Evolutionary conservation across 2,797 vertebrate species (phyloP).

Genomic region (Pangasius mekongensis): DNA sequence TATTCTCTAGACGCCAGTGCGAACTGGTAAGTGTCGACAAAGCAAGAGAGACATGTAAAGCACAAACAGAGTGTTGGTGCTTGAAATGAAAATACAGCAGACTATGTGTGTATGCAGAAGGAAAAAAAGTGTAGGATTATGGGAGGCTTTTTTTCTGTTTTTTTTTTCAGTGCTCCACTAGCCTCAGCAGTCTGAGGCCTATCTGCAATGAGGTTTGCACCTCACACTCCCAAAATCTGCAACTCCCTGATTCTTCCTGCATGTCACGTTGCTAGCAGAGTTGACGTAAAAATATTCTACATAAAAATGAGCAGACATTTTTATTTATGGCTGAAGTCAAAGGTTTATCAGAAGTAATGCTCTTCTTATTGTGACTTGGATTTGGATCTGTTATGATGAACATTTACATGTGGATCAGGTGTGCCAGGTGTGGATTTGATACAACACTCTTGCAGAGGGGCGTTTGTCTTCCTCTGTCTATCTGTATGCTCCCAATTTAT

Average conservation of each 20-base stretch:
- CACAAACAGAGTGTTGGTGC: not conserved
- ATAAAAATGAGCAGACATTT: not conserved
- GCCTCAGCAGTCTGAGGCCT: conserved; percentile 27
- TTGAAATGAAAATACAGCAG: conserved; percentile 16
- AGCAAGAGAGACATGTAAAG: not conserved
- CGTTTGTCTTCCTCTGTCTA: conserved; percentile 20
- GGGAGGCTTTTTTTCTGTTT: conserved; percentile 34
- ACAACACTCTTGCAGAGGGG: not conserved
- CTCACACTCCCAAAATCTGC: conserved; percentile 38
- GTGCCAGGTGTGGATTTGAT: conserved; percentile 32
- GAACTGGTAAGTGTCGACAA: not conserved
- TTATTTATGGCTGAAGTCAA: conserved; percentile 30
- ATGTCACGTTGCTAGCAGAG: conserved; percentile 42
- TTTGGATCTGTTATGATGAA: conserved; percentile 3
- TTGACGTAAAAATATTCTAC: conserved; percentile 4
- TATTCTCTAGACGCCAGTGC: not conserved
- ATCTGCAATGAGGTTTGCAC: conserved; percentile 38
- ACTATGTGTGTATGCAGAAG: not conserved
- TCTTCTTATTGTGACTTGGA: conserved; percentile 12
- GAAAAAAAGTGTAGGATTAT: conserved; percentile 12
- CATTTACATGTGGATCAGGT: not conserved
- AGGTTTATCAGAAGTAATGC: conserved; percentile 9
- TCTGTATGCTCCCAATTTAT: conserved; percentile 40
- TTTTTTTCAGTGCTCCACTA: conserved; percentile 27
- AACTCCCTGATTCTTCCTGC: conserved; percentile 39